phyloP scores from a whole-genome alignment of 2,113 vertebrate genomes.

The Tor tambroides region DNA sequence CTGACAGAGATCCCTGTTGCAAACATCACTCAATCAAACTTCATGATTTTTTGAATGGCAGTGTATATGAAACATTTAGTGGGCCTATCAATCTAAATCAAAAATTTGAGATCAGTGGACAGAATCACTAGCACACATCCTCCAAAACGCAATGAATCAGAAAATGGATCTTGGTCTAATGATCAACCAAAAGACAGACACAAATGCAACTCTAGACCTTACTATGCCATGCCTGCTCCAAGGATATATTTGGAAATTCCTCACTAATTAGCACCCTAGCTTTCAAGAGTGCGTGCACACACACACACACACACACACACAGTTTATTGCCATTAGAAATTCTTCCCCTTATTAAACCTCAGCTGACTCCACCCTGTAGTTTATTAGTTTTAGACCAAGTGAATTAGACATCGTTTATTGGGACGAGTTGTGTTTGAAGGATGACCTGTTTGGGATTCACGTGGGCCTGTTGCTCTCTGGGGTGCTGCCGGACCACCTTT shows the following conservation, averaged over 20 bases:
- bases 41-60: background rate
- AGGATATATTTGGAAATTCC: background rate
- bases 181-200: background rate
- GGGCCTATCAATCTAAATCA: background rate
- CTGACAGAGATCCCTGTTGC: background rate
- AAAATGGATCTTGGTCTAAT: background rate
- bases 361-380: slow-evolving; percentile 45
- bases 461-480: slow-evolving; percentile 25
- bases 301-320: slow-evolving; percentile 14
- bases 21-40: background rate
- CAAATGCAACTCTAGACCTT: slow-evolving; percentile 9
- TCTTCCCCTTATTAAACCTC: slow-evolving; percentile 56
- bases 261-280: background rate
- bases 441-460: slow-evolving; percentile 33
- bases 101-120: background rate
- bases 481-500: slow-evolving; percentile 36
- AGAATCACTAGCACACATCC: background rate
- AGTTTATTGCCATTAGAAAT: slow-evolving; percentile 52
- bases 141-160: background rate
- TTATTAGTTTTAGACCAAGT: slow-evolving; percentile 55
- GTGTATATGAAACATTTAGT: background rate
- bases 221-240: background rate
- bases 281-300: background rate
- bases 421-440: slow-evolving; percentile 24
- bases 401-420: slow-evolving; percentile 20